Evolutionary conservation across 2,888 invertebrate genomes (phyloP).

Genomic region (Andrena chrysosceles): DNA sequence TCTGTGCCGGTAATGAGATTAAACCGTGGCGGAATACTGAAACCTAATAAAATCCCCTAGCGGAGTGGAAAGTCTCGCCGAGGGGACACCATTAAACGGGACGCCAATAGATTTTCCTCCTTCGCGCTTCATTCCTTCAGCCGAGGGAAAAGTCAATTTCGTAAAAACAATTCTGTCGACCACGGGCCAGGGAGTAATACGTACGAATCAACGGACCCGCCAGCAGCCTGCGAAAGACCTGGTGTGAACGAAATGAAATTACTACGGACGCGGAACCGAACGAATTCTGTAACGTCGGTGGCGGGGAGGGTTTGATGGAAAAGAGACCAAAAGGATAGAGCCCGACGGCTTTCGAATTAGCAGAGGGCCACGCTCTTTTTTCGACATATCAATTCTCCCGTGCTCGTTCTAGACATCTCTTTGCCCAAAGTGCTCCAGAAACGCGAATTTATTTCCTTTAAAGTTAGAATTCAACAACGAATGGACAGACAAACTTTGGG

Average conservation of each 20-base stretch:
- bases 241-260: conserved; percentile 78
- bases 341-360: conserved; percentile 51
- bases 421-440: neutral
- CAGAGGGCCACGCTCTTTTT: conserved; percentile 20
- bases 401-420: conserved; percentile 11
- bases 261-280: conserved; percentile 70
- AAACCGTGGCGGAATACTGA: conserved; percentile 51
- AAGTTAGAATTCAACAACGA: neutral
- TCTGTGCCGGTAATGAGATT: conserved; percentile 50
- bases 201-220: conserved; percentile 68
- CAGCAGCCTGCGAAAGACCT: conserved; percentile 64
- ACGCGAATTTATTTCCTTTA: neutral
- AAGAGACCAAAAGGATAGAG: conserved; percentile 48
- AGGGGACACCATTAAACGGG: conserved; percentile 63
- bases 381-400: conserved; percentile 59
- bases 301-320: conserved; percentile 26
- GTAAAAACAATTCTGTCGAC: conserved; percentile 79
- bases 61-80: conserved; percentile 50
- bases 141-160: conserved; percentile 78
- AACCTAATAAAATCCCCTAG: conserved; percentile 61
- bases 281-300: conserved; percentile 72
- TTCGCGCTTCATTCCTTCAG: conserved; percentile 59
- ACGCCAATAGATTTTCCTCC: conserved; percentile 65
- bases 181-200: conserved; percentile 72
- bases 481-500: no score